Base-by-base conservation (phyloP, 2,888 invertebrate genomes). In the Drosophila buzzatii region DNA sequence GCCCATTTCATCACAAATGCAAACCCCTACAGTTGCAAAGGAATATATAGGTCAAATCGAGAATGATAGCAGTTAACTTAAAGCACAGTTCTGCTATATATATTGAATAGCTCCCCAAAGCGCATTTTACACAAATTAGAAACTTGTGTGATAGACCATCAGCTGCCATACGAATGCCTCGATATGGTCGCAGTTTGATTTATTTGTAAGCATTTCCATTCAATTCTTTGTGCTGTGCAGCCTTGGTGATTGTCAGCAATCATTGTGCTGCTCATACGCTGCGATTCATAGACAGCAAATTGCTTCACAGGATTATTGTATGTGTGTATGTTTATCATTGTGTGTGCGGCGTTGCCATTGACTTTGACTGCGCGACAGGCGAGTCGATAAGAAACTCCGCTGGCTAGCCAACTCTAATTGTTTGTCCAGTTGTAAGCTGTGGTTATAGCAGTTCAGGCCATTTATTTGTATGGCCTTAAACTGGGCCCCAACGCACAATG, bases 261-360 rank as follows among this genome's bases (percentile, higher is more conserved):
- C 81, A 86, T 81, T 83, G 87, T 73, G 76, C 61, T 64, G 64
- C 68, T 81, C 79, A 77, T 68, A 62, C 63, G 76, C 68, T 20
- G 73, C 79, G 77, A 61, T 73, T 49, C 27, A 49, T 81, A 82
- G 76, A 75, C 73, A 69, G 70, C 61, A 89, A 89, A 89, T 87
- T 87, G 82, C 77, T 87, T 70, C 78, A 79, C 62, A 81, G 88
- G 85, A 89, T 89, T 87, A 55, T 12, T 82, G 61, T 69, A 45
- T 69, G 55, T 44, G 55, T 51, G 27, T 47, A 62, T 63, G 56
- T 53, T 53, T 79, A 70, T 73, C 74, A 74, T 63, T 70, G 67
- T 67, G 72, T 70, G 70, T 70, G 67, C 45, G 57, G 57, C 55
- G 51, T 39, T 49, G 59, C 56, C 77, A 77, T 81, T 82, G 79